A percentile compares a stretch with the other conserved stretches of the same genome.
phyloP scores from a whole-genome alignment of 1,140 invertebrate species.

The Heliconius hermathena region DNA sequence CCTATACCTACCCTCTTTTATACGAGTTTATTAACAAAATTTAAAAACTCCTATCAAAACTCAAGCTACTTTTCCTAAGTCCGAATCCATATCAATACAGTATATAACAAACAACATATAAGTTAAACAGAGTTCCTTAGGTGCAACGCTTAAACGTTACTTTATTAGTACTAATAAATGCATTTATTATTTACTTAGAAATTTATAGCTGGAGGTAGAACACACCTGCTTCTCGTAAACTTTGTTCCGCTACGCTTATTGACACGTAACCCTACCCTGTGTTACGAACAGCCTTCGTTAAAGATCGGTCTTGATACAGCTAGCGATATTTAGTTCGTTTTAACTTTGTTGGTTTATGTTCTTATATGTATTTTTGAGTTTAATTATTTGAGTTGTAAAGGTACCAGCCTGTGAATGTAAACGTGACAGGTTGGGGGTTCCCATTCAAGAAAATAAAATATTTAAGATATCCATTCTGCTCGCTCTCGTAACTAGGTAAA shows the following conservation, averaged over 20 bases:
- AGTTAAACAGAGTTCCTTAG: slow-evolving; percentile 28
- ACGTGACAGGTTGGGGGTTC: no score
- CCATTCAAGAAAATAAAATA: no score
- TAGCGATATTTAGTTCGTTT: background rate
- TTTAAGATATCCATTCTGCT: no score
- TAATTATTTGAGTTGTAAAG: no score
- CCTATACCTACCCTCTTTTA: no score
- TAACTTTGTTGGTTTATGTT: background rate
- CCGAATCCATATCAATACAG: slow-evolving; percentile 24
- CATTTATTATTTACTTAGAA: slow-evolving; percentile 61
- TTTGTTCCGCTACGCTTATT: slow-evolving; percentile 45
- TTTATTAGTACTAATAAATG: slow-evolving; percentile 55
- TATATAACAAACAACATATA: background rate
- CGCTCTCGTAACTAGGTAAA: no score
- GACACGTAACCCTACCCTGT: background rate
- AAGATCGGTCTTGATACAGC: background rate
- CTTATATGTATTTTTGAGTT: no score
- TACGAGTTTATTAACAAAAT: background rate
- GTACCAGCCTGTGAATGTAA: no score
- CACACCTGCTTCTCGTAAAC: slow-evolving; percentile 46
- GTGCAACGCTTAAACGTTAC: slow-evolving; percentile 39
- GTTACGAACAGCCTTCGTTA: background rate
- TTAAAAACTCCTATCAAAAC: background rate
- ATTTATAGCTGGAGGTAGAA: slow-evolving; percentile 52
- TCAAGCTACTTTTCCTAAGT: background rate